These are phyloP conservation scores for Adelosebastes latens DNA, from an alignment of 2,797 vertebrate species.

Conservation along the genomic window DNA sequence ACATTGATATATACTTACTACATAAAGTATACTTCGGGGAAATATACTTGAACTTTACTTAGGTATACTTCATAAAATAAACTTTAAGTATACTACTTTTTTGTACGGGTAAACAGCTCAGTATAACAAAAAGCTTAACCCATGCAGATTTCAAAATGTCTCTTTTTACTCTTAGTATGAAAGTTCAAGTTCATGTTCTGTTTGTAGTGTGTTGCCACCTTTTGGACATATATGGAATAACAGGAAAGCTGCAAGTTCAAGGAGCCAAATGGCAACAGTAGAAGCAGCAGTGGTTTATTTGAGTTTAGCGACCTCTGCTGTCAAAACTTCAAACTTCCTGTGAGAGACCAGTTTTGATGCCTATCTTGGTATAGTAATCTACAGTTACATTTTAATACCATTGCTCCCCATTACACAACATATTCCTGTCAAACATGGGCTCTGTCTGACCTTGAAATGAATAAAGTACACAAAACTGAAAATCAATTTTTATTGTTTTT, in stretches of 20 bases:
- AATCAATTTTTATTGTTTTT: conserved; percentile 16
- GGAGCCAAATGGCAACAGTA: background rate
- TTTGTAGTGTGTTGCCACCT: background rate
- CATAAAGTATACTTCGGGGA: no score
- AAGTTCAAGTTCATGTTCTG: background rate
- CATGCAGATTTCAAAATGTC: background rate
- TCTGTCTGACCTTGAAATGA: background rate
- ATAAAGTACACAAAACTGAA: background rate
- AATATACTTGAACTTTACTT: no score
- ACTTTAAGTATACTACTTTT: no score
- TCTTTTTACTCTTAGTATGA: background rate
- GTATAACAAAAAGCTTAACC: background rate
- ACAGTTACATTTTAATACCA: background rate
- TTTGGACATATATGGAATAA: background rate
- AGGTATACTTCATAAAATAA: no score
- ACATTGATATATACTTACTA: no score
- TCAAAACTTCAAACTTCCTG: background rate
- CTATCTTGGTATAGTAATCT: background rate
- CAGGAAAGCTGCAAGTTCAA: background rate
- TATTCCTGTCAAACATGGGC: background rate
- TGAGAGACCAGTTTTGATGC: background rate
- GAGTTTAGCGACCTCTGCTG: background rate
- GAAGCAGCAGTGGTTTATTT: background rate
- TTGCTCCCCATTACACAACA: background rate
- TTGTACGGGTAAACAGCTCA: background rate